Evolutionary conservation across 2,888 invertebrate genomes (phyloP).

Genomic region (Nebria brevicollis): DNA sequence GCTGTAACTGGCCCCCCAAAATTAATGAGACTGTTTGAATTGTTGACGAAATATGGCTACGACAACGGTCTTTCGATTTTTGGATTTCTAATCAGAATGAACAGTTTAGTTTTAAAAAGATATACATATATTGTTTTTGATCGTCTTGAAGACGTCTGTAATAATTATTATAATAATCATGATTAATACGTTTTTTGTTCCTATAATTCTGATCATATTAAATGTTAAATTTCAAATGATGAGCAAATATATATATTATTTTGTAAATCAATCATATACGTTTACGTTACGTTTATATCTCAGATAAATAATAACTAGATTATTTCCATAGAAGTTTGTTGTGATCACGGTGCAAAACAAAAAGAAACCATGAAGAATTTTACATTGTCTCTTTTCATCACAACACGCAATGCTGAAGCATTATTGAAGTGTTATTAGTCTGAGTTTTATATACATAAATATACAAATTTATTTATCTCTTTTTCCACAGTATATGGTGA

Average conservation of each 20-base stretch:
- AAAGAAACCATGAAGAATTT: too few species aligned
- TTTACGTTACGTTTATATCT: background rate
- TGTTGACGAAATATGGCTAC: constrained; percentile 47
- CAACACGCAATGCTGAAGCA: too few species aligned
- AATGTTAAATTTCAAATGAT: constrained; percentile 13
- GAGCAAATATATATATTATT: constrained; percentile 30
- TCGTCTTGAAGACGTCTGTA: constrained; percentile 25
- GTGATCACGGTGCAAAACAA: too few species aligned
- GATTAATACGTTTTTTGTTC: background rate
- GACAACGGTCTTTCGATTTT: constrained; percentile 45
- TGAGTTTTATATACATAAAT: too few species aligned
- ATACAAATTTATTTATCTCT: background rate
- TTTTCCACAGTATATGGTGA: constrained; percentile 10
- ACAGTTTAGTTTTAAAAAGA: constrained; percentile 6
- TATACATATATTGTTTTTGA: constrained; percentile 23
- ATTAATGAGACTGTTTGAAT: constrained; percentile 35
- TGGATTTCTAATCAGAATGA: constrained; percentile 28
- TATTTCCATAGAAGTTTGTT: too few species aligned
- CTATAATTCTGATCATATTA: constrained; percentile 35
- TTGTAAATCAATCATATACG: constrained; percentile 35
- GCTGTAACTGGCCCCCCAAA: constrained; percentile 29
- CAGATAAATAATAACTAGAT: too few species aligned
- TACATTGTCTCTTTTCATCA: too few species aligned
- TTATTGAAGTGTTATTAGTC: too few species aligned
- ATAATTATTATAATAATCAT: constrained; percentile 19